Conservation (phyloP, 2,797 vertebrate species). For the Antrozous pallidus region DNA sequence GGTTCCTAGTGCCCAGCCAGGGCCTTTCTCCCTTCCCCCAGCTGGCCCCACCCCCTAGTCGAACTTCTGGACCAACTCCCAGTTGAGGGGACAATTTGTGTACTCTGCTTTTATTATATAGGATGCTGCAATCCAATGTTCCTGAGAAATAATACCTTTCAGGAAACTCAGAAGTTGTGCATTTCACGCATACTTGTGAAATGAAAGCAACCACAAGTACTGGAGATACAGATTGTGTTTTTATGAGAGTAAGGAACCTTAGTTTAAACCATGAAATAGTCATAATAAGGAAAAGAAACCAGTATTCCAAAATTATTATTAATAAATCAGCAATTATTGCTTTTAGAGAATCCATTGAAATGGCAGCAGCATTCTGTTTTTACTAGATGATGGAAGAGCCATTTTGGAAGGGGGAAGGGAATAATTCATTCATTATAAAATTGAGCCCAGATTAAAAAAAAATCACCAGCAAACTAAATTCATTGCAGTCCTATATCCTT, state of each 20-base stretch:
- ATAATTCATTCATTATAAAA: slow-evolving; percentile 54
- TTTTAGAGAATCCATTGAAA: slow-evolving; percentile 1
- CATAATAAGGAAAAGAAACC: neutral
- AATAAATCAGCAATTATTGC: neutral
- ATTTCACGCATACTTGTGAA: neutral
- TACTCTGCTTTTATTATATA: too few species aligned
- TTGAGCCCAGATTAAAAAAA: slow-evolving; percentile 49
- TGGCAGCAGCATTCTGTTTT: neutral
- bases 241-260: neutral
- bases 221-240: neutral
- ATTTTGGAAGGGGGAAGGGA: neutral
- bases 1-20: too few species aligned
- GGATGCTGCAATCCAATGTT: neutral
- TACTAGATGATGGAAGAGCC: neutral
- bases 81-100: too few species aligned
- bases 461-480: slow-evolving; percentile 24
- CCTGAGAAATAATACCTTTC: neutral
- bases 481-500: neutral
- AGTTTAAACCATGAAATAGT: slow-evolving; percentile 28
- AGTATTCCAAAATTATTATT: neutral
- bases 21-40: too few species aligned
- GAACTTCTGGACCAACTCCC: too few species aligned
- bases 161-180: neutral
- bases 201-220: neutral
- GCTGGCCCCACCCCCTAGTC: too few species aligned